A percentile compares a stretch with the other conserved stretches of the same genome.
These are phyloP conservation scores for Chelon auratus DNA, from an alignment of 2,797 vertebrate genomes.

Conservation along the genomic window DNA sequence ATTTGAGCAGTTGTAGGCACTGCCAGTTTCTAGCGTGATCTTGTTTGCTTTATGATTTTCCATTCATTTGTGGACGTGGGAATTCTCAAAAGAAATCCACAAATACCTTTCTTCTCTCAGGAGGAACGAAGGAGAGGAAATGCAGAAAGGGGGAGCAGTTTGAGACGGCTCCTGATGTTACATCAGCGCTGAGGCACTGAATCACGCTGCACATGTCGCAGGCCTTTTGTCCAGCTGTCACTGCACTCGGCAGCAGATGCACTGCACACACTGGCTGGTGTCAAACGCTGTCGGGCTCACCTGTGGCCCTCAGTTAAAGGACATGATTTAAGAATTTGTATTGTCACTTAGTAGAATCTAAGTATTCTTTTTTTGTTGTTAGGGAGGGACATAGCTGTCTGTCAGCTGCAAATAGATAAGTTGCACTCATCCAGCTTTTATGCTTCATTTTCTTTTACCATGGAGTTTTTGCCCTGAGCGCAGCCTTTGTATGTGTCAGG, in stretches of 20 bases:
- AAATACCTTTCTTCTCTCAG: slow-evolving; percentile 9
- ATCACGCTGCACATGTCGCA: slow-evolving; percentile 48
- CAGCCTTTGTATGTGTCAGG: slow-evolving; percentile 65
- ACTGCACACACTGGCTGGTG: slow-evolving; percentile 32
- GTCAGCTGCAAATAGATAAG: background rate
- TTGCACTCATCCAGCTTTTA: background rate
- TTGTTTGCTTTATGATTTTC: slow-evolving; percentile 45
- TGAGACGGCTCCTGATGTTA: slow-evolving; percentile 49
- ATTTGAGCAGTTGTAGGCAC: slow-evolving; percentile 47
- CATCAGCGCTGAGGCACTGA: slow-evolving; percentile 46
- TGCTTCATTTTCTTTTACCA: slow-evolving; percentile 1
- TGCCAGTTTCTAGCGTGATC: slow-evolving; percentile 5
- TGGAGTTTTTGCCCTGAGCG: slow-evolving; percentile 24
- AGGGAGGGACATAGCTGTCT: background rate
- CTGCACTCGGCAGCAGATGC: slow-evolving; percentile 60
- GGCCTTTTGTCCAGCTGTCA: slow-evolving; percentile 73
- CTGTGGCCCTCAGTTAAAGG: slow-evolving; percentile 63
- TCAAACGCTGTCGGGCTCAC: slow-evolving; percentile 70
- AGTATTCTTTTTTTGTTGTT: background rate
- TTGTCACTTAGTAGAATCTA: background rate
- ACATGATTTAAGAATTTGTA: background rate
- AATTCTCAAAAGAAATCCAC: slow-evolving; percentile 31
- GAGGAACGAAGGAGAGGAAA: slow-evolving; percentile 26
- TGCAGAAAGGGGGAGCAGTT: slow-evolving; percentile 40
- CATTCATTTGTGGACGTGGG: slow-evolving; percentile 40